Evolutionary conservation across 2,888 invertebrate species (phyloP), one percentile per base, ranked within the genome.

Genomic region (Alviniconcha strummeri): DNA sequence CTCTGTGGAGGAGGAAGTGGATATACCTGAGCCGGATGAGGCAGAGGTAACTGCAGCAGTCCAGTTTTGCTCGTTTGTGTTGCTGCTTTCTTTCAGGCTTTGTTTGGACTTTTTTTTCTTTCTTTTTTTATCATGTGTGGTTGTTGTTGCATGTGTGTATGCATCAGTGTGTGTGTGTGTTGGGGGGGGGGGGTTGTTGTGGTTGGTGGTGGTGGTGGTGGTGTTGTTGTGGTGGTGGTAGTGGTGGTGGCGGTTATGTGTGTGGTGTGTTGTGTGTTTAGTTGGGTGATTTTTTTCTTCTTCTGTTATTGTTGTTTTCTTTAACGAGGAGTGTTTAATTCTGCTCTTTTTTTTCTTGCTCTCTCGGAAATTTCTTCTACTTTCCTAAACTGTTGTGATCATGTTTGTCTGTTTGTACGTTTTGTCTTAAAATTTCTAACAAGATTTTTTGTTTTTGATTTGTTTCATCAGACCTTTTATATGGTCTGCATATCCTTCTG

Each of bases 1-100:
- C 17, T 56, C 84, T 9, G 85, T 90, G 8, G 92, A 91, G 84
- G 92, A 92, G 79, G 92, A 92, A n/a, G 89, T 89, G 6, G 90
- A 90, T 67, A 87, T 92, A 74, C 91, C 91, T 36, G 91, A 91
- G 83, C 89, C 91, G 15, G 90, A 91, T 78, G 92, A 92, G 71
- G 90, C 90, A 15, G 92, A 92, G 85, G 91, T 91, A 82, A 17
- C 55, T 71, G 36, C 36, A 36, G 36, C 36, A 36, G 36, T 36
- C 36, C 36, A 36, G 36, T 36, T 36, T 74, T 4, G 11, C 74
- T 11, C 19, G 2, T 11, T 74, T 17, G 52, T 9, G 54, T 52
- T 17, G 67, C 69, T 80, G 80, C 15, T 79, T 9, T 60, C 36
- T 36, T 36, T 36, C 1, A 3, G 36, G 36, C 36, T 36, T 36